A percentile compares a stretch with the other conserved stretches of the same genome.
Conservation (phyloP, 2,888 invertebrate genomes). For the Eilema griseolum region DNA sequence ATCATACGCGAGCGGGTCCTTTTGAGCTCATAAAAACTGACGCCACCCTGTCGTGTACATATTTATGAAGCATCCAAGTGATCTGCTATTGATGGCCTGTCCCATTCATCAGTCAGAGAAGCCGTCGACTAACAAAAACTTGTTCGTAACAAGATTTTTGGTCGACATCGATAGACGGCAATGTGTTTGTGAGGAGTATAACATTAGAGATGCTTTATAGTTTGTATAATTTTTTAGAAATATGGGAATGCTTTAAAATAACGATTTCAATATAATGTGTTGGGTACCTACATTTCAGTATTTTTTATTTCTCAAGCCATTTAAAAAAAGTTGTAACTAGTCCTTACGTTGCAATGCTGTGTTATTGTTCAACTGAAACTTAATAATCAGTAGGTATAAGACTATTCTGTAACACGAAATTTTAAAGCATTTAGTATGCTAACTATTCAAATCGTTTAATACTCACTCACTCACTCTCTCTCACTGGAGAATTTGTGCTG, state of each 20-base stretch:
- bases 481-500: no score
- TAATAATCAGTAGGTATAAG: no score
- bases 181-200: constrained; percentile 37
- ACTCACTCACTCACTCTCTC: no score
- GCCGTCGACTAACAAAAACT: constrained; percentile 65
- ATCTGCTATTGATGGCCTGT: constrained; percentile 77
- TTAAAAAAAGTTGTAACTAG: background rate
- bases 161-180: constrained; percentile 49
- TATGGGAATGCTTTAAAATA: background rate
- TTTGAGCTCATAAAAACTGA: constrained; percentile 76
- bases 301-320: background rate
- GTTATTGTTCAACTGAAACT: no score
- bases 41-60: constrained; percentile 80
- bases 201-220: constrained; percentile 25
- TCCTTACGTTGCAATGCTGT: no score
- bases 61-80: constrained; percentile 83
- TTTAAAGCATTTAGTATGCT: background rate
- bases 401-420: background rate
- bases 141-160: constrained; percentile 58
- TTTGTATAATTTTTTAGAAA: background rate
- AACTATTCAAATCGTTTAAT: no score
- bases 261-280: background rate
- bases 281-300: no score
- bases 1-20: constrained; percentile 65
- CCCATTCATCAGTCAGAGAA: constrained; percentile 75